Conservation (phyloP, 2,888 invertebrate genomes). For the Desoria tigrina region DNA sequence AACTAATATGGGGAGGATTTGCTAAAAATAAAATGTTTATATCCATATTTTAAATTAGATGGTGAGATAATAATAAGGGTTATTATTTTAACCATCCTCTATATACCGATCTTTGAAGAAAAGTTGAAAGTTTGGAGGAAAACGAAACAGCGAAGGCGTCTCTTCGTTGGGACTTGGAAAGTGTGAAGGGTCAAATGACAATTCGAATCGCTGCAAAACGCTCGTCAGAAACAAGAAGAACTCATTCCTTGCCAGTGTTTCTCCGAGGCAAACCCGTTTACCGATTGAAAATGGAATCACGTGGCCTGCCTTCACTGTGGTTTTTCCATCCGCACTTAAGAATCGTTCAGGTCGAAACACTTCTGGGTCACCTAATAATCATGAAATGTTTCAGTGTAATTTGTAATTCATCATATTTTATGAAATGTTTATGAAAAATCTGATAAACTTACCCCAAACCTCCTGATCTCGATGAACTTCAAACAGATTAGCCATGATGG, state of each 20-base stretch:
- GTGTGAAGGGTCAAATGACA: background rate
- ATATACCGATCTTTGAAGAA: background rate
- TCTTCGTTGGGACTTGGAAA: background rate
- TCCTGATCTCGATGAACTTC: slow-evolving; percentile 34
- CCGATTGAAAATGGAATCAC: slow-evolving; percentile 40
- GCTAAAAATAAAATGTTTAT: too few relatives aligned
- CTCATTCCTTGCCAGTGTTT: slow-evolving; percentile 30
- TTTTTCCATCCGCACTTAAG: slow-evolving; percentile 33
- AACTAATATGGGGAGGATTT: too few relatives aligned
- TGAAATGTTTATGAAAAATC: too few relatives aligned
- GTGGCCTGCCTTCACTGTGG: slow-evolving; percentile 16
- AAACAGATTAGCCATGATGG: slow-evolving; percentile 36
- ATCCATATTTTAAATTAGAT: too few relatives aligned
- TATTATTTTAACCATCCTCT: too few relatives aligned
- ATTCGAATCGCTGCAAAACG: slow-evolving; percentile 32
- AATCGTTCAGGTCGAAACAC: slow-evolving; percentile 47
- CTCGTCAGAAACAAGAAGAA: slow-evolving; percentile 28
- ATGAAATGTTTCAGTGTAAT: too few relatives aligned
- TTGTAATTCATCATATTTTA: too few relatives aligned
- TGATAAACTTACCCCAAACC: slow-evolving; percentile 26
- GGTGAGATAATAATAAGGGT: too few relatives aligned
- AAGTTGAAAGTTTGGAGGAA: slow-evolving; percentile 5
- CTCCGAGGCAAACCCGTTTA: too few relatives aligned
- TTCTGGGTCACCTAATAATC: slow-evolving; percentile 45
- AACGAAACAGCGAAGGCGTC: slow-evolving; percentile 11